These are phyloP conservation scores for Salmo trutta DNA, from an alignment of 2,797 vertebrate species.

Conservation along the genomic window DNA sequence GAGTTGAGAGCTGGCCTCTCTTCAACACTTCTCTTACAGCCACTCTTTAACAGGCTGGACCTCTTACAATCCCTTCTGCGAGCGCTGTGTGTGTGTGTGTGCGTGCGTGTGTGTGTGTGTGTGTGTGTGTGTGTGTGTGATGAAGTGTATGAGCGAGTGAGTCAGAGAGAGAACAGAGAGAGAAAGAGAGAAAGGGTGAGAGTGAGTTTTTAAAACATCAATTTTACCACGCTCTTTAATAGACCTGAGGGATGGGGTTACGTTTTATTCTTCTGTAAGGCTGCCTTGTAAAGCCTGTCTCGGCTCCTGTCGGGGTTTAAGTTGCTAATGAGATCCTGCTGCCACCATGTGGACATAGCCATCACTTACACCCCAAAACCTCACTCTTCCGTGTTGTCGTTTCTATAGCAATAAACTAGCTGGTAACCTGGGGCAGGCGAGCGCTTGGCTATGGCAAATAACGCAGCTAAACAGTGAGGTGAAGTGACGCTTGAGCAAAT, in stretches of 20 bases:
- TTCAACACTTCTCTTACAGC: constrained; percentile 69
- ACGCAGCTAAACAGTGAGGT: background rate
- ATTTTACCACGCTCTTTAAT: constrained; percentile 65
- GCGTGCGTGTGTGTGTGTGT: constrained; percentile 16
- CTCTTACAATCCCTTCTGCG: constrained; percentile 57
- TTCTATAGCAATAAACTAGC: constrained; percentile 55
- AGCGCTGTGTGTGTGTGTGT: background rate
- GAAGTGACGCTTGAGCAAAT: background rate
- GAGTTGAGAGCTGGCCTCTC: constrained; percentile 67
- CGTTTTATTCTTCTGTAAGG: constrained; percentile 64
- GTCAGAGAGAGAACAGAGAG: background rate
- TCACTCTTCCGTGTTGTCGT: constrained; percentile 36
- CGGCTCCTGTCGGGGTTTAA: background rate
- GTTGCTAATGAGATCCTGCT: constrained; percentile 54
- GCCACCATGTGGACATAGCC: constrained; percentile 62
- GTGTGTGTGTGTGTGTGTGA: constrained; percentile 10
- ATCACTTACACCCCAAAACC: constrained; percentile 9
- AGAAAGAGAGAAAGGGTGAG: constrained; percentile 14
- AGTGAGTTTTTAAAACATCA: background rate
- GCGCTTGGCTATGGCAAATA: background rate
- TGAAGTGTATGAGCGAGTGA: background rate
- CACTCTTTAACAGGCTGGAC: constrained; percentile 69
- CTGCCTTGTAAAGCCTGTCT: constrained; percentile 24
- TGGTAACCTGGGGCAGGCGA: constrained; percentile 38
- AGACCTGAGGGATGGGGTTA: constrained; percentile 65